Evolutionary conservation across 2,888 invertebrate genomes (phyloP), one percentile per base, ranked within the genome.

Genomic region (Drosophila conformis): DNA sequence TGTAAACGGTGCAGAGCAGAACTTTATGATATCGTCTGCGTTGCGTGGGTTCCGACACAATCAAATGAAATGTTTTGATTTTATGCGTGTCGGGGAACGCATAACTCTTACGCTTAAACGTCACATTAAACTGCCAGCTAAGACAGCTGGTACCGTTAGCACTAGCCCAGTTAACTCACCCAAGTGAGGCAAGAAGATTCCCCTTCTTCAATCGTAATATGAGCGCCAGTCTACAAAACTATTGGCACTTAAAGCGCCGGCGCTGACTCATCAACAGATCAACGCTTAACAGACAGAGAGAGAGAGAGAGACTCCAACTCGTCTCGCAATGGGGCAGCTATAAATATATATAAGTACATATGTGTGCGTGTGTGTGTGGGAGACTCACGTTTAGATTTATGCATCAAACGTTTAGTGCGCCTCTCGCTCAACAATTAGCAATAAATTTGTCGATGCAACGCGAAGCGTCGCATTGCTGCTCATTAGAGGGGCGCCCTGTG

Each of bases 371-470:
- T 69, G 64, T 75, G 80, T 80, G 87, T 83, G 85, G 78, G 77
- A 69, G 80, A 52, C 60, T 68, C 49, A 51, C 63, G 66, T 48
- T 68, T 21, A 61, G 69, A 80, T 85, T 82, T 83, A 82, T 79
- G 69, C 65, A 60, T 62, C 58, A 71, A 84, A 60, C 87, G 78
- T 83, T 83, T 87, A 87, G 81, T 83, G 62, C 31, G 35, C 35
- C 48, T 69, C 66, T 69, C 66, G 82, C 70, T 68, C 72, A 65
- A 77, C 85, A 89, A 91, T 89, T 90, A 91, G 81, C 91, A 80
- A 89, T 89, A 90, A 90, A 89, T 89, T 88, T 87, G 90, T 87
- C 68, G 56, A 53, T 48, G 46, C 75, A 69, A 58, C 76, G 59
- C 72, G 73, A 58, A 35, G 63, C 59, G 38, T 21, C 51, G 51